Evolutionary conservation across 2,113 vertebrate species (phyloP).

Genomic region (Toxotes chatareus): DNA sequence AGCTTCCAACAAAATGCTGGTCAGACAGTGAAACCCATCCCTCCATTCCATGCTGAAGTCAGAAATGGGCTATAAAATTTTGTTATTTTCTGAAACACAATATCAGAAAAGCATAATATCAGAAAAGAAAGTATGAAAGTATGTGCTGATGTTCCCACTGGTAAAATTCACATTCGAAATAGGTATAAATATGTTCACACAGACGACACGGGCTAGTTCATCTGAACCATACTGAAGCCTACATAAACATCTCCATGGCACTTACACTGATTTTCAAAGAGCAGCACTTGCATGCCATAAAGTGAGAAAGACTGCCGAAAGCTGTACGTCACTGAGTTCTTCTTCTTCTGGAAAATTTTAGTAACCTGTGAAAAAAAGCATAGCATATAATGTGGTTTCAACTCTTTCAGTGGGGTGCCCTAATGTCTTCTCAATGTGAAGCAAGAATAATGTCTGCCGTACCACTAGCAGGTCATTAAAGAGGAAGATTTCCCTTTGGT

Average conservation of each 20-base stretch:
- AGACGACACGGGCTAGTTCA: neutral
- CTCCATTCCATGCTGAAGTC: neutral
- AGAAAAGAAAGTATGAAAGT: neutral
- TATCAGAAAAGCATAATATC: neutral
- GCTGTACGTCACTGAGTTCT: conserved; percentile 97
- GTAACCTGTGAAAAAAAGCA: conserved; percentile 88
- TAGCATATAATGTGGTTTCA: neutral
- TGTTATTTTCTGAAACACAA: neutral
- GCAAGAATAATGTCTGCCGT: conserved; percentile 62
- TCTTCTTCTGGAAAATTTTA: conserved; percentile 99
- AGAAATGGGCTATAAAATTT: neutral
- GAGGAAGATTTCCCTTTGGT: conserved; percentile 98
- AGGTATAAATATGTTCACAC: neutral
- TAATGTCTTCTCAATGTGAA: neutral
- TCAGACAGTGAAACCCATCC: neutral
- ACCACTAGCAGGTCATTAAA: conserved; percentile 99
- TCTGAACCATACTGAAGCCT: neutral
- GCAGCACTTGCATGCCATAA: conserved; percentile 95
- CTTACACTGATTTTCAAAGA: conserved; percentile 99
- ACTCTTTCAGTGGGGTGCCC: neutral
- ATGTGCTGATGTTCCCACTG: neutral
- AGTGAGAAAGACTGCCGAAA: conserved; percentile 98
- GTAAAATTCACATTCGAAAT: neutral
- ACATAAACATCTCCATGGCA: conserved; percentile 10
- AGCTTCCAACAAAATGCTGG: neutral